A percentile compares a stretch with the other conserved stretches of the same genome.
These are phyloP conservation scores for Drosophila infuscata DNA, from an alignment of 2,888 invertebrate species.

Conservation along the genomic window DNA sequence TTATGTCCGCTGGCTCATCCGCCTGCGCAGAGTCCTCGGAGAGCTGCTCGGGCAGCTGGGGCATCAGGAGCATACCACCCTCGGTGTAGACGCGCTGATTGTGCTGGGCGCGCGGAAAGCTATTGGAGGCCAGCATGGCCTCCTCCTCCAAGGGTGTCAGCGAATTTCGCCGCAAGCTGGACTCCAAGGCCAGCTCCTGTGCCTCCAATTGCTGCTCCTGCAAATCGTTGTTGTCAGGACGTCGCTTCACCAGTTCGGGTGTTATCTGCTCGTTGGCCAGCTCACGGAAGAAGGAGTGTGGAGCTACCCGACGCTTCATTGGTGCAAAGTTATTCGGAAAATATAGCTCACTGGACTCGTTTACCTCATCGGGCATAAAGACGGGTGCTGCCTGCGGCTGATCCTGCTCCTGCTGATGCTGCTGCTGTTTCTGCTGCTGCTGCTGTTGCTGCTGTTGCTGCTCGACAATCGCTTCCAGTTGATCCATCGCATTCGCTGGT, in stretches of 20 bases:
- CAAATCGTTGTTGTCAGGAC: conserved; percentile 35
- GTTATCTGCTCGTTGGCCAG: conserved; percentile 71
- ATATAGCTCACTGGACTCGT: conserved; percentile 79
- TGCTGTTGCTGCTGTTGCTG: conserved; percentile 53
- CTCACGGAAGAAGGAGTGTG: conserved; percentile 78
- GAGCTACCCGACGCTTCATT: conserved; percentile 65
- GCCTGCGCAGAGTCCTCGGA: conserved; percentile 48
- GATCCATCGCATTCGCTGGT: conserved; percentile 61
- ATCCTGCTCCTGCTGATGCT: conserved; percentile 44
- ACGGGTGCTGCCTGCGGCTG: conserved; percentile 50
- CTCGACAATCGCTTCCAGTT: conserved; percentile 68
- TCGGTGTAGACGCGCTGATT: conserved; percentile 87
- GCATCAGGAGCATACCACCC: conserved; percentile 87
- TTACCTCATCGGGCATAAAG: conserved; percentile 70
- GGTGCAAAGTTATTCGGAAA: conserved; percentile 77
- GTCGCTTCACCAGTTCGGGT: conserved; percentile 56
- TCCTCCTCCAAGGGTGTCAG: conserved; percentile 81
- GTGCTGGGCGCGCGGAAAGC: conserved; percentile 63
- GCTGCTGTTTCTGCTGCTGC: conserved; percentile 37
- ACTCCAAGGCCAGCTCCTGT: conserved; percentile 67
- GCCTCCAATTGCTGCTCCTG: conserved; percentile 52
- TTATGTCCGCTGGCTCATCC: conserved; percentile 55
- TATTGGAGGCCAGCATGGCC: conserved; percentile 82
- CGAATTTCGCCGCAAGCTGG: conserved; percentile 74
- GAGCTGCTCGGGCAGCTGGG: conserved; percentile 81